Evolutionary conservation across 2,888 invertebrate species (phyloP).

Genomic region (Geophilus truncorum): DNA sequence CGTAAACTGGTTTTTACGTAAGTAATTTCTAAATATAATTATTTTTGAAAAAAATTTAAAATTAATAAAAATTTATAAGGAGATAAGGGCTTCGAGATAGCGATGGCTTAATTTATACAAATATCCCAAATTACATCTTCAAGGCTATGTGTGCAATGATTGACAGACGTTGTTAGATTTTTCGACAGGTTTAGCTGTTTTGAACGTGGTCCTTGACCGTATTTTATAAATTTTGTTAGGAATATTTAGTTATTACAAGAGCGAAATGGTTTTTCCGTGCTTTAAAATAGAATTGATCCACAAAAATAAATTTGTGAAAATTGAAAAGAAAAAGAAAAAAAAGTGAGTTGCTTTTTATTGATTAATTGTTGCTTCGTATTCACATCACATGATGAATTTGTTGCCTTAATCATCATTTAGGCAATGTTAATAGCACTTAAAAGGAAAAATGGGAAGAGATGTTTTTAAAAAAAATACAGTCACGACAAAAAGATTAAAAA

Average conservation of each 20-base stretch:
- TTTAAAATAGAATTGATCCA: background rate
- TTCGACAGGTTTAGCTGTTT: background rate
- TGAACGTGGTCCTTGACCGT: background rate
- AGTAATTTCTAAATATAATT: too few relatives aligned
- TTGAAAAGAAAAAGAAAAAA: background rate
- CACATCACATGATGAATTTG: slow-evolving; percentile 1
- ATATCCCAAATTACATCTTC: background rate
- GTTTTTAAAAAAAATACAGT: background rate
- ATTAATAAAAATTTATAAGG: background rate
- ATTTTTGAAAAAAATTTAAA: too few relatives aligned
- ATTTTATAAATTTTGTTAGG: background rate
- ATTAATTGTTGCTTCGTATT: slow-evolving; percentile 13
- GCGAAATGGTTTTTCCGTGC: background rate
- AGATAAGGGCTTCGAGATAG: background rate
- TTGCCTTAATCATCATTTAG: slow-evolving; percentile 17
- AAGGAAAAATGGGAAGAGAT: background rate
- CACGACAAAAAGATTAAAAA: background rate
- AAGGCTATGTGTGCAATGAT: background rate
- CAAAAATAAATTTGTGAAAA: background rate
- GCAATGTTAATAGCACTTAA: background rate
- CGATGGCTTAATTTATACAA: background rate
- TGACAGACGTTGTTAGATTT: background rate
- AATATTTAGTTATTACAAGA: background rate
- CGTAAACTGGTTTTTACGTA: too few relatives aligned
- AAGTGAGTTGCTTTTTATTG: background rate